phyloP scores from a whole-genome alignment of 2,888 invertebrate species.

The Geotrupes spiniger region DNA sequence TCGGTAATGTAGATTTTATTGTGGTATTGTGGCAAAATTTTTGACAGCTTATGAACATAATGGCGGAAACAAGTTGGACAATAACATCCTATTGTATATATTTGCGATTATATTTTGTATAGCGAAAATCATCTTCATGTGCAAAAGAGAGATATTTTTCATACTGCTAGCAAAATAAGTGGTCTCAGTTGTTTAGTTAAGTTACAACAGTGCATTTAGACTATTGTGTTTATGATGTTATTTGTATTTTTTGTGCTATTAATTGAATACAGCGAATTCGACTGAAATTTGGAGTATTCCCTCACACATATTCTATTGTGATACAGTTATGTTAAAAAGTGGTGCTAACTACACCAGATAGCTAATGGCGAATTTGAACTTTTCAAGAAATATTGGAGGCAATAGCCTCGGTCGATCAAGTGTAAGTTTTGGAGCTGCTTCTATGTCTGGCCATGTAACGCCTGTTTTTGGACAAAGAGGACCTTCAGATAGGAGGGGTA shows the following conservation, averaged over 20 bases:
- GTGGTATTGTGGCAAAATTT: neutral
- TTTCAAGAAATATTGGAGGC: conserved; percentile 86
- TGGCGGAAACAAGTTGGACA: conserved; percentile 50
- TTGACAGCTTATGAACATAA: conserved; percentile 36
- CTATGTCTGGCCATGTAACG: conserved; percentile 74
- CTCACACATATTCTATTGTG: conserved; percentile 10
- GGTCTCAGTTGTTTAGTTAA: conserved; percentile 32
- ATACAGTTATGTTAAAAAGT: conserved; percentile 47
- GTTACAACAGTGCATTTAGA: conserved; percentile 36
- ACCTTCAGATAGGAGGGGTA: conserved; percentile 73
- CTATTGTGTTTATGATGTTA: conserved; percentile 38
- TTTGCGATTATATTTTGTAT: conserved; percentile 39
- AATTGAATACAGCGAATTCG: conserved; percentile 28
- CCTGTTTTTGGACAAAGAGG: conserved; percentile 79
- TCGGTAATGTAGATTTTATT: no score
- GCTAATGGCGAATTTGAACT: conserved; percentile 92
- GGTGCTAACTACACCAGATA: conserved; percentile 47
- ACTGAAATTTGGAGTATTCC: conserved; percentile 15
- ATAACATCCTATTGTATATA: conserved; percentile 47
- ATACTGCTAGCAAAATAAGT: conserved; percentile 24
- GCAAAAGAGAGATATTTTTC: conserved; percentile 19
- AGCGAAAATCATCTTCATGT: conserved; percentile 32
- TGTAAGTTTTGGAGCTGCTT: conserved; percentile 64
- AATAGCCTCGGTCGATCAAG: conserved; percentile 66
- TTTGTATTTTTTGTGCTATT: conserved; percentile 41